Percentiles rank a stretch among this genome's conserved stretches.
These are phyloP conservation scores for Urechis unicinctus DNA, from an alignment of 2,888 invertebrate genomes.

Conservation along the genomic window DNA sequence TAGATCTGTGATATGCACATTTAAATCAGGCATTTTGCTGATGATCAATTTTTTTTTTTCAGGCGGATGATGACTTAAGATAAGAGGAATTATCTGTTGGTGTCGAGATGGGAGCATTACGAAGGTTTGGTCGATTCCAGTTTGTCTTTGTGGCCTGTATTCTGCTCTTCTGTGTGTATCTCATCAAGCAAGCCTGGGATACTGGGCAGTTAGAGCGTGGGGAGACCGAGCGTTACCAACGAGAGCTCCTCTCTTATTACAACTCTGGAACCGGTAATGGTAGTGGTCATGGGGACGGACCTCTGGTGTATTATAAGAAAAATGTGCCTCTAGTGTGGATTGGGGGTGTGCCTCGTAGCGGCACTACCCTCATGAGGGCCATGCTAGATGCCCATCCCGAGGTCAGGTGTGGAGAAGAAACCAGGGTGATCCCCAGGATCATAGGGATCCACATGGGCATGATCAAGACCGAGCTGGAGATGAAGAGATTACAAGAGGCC, in stretches of 20 bases:
- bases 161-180: conserved; percentile 2
- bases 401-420: conserved; percentile 89
- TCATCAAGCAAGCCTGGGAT: conserved; percentile 5
- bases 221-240: not conserved
- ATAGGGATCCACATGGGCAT: conserved; percentile 89
- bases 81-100: too few relatives aligned
- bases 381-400: conserved; percentile 96
- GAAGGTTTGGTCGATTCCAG: too few relatives aligned
- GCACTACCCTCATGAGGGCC: conserved; percentile 84
- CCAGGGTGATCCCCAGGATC: conserved; percentile 80
- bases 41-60: too few relatives aligned
- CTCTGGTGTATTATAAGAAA: not conserved
- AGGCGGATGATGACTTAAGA: too few relatives aligned
- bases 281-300: not conserved
- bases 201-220: too few relatives aligned
- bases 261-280: not conserved
- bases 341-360: conserved; percentile 88
- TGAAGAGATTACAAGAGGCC: conserved; percentile 82
- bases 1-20: too few relatives aligned
- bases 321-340: conserved; percentile 76
- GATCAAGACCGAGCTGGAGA: conserved; percentile 88
- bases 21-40: too few relatives aligned
- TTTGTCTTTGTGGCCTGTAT: conserved; percentile 1
- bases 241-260: not conserved
- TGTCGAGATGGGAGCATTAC: too few relatives aligned